Percentiles rank a stretch among this genome's conserved stretches.
Conservation (phyloP, 2,888 invertebrate genomes). For the Strigamia crassipes region DNA sequence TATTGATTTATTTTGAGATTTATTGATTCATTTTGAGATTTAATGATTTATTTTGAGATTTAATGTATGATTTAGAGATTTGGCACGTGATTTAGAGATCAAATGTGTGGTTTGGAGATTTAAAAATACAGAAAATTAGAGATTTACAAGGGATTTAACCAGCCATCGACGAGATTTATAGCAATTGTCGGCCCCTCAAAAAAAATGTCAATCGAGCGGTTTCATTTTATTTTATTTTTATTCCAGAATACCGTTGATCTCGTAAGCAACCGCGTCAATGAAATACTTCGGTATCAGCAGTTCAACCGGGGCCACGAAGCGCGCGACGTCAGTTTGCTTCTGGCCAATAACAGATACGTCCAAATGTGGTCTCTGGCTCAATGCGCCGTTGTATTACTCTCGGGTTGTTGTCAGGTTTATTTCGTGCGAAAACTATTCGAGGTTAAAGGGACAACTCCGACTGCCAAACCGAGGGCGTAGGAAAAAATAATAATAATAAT, state of each 20-base stretch:
- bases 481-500: too few species aligned
- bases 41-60: too few species aligned
- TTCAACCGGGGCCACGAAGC: slow-evolving; percentile 78
- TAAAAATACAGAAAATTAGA: too few species aligned
- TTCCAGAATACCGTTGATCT: slow-evolving; percentile 52
- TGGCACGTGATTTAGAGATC: too few species aligned
- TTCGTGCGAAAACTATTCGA: slow-evolving; percentile 89
- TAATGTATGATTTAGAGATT: too few species aligned
- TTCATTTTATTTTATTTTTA: not conserved
- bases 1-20: too few species aligned
- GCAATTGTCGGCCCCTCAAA: too few species aligned
- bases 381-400: slow-evolving; percentile 77
- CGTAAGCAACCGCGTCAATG: slow-evolving; percentile 53
- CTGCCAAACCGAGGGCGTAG: slow-evolving; percentile 63
- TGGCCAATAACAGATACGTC: slow-evolving; percentile 84
- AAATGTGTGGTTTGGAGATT: too few species aligned
- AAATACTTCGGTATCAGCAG: slow-evolving; percentile 80
- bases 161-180: too few species aligned
- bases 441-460: slow-evolving; percentile 64
- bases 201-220: too few species aligned
- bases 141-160: too few species aligned
- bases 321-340: slow-evolving; percentile 77
- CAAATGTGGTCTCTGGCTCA: slow-evolving; percentile 86
- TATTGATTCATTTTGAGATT: too few species aligned
- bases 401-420: slow-evolving; percentile 80